Evolutionary conservation across 2,888 invertebrate genomes (phyloP).

Genomic region (Dusona sp.): DNA sequence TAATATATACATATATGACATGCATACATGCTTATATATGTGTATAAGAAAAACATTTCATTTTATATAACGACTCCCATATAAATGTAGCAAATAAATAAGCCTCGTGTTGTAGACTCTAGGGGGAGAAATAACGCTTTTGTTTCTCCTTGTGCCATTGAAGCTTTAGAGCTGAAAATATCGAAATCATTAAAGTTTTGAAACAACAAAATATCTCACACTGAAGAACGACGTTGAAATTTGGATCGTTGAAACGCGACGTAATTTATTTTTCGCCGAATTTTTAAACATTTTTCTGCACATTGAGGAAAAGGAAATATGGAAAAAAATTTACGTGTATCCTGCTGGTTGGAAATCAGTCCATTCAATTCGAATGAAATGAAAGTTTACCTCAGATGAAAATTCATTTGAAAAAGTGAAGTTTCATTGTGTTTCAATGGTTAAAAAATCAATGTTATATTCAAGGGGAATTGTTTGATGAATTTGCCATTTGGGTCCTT

Average conservation of each 20-base stretch:
- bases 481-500: background rate
- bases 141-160: background rate
- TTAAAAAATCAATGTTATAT: background rate
- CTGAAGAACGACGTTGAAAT: background rate
- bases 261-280: background rate
- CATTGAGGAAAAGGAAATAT: background rate
- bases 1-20: slow-evolving; percentile 39
- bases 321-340: background rate
- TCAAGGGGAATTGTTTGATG: background rate
- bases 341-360: background rate
- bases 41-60: slow-evolving; percentile 23
- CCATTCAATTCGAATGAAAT: background rate
- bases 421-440: background rate
- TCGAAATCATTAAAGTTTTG: background rate
- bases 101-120: background rate
- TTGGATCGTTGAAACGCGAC: background rate
- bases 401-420: background rate
- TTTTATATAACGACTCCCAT: slow-evolving; percentile 27
- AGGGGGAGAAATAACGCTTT: background rate
- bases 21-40: slow-evolving; percentile 22
- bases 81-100: slow-evolving; percentile 17
- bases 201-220: background rate
- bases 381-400: background rate
- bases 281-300: background rate
- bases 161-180: background rate